Evolutionary conservation across 2,888 invertebrate genomes (phyloP).

Genomic region (Spodoptera exigua): DNA sequence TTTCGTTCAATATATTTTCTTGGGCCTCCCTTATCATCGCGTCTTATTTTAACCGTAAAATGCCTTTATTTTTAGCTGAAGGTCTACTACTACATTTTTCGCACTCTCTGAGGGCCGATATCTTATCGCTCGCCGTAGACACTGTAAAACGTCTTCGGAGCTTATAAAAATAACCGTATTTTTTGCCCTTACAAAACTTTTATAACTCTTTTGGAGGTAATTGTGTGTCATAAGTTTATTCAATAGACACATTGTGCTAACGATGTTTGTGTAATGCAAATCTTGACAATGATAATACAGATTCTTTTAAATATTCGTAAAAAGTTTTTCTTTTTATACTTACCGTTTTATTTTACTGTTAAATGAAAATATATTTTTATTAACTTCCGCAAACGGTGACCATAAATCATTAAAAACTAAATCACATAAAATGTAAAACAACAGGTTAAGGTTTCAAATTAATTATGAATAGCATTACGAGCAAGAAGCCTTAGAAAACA

Average conservation of each 20-base stretch:
- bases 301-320: background rate
- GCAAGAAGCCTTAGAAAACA: no score
- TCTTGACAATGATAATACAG: background rate
- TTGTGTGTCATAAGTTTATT: conserved; percentile 11
- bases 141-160: conserved; percentile 29
- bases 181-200: conserved; percentile 21
- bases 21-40: conserved; percentile 33
- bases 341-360: no score
- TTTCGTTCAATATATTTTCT: conserved; percentile 24
- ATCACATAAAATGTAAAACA: no score
- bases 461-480: no score
- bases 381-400: no score
- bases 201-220: conserved; percentile 16
- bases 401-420: no score
- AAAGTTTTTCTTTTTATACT: no score
- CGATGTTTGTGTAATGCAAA: conserved; percentile 1
- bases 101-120: conserved; percentile 45
- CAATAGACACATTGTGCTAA: background rate
- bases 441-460: no score
- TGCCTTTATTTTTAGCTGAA: conserved; percentile 41
- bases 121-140: conserved; percentile 35
- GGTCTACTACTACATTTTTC: conserved; percentile 34
- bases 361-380: no score
- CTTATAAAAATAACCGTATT: conserved; percentile 35
- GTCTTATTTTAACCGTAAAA: conserved; percentile 46